Evolutionary conservation across 2,888 invertebrate genomes (phyloP), one percentile per base, ranked within the genome.

Genomic region (Lasioglossum marginatum): DNA sequence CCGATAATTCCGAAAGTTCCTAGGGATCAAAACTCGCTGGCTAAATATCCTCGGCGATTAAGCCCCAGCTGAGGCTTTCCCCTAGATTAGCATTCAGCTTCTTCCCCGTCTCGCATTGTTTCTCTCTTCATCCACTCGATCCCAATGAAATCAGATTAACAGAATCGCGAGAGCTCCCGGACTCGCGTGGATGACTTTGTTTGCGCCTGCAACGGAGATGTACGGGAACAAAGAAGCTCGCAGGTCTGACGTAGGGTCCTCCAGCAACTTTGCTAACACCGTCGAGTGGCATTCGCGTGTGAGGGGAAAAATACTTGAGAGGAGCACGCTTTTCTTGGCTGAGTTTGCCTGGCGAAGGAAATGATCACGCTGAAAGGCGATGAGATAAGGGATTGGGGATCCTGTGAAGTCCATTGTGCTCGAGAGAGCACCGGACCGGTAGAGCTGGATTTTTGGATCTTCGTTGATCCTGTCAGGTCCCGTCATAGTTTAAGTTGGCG

Each of bases 1-100:
- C 57, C 75, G 86, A 86, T 86, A 78, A 81, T 81, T 86, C 76
- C 16, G 66, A 81, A 86, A 86, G 81, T 86, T 86, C 72, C 6
- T 60, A 48, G 19, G 72, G 86, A 86, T 86, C 81, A 68, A 76
- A 81, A 81, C 86, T 81, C 77, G 37, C 52, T 19, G 19, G 27
- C 66, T 72, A 79, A 86, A 86, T 77, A 85, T 81, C 78, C 57
- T 43, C n/a, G 8, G 5, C 80, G 77, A 80, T 77, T 84, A 85
- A 79, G 68, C 60, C 23, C 27, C 31, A 31, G 60, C 66, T 27
- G 23, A 81, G 77, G 40, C 73, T 70, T 45, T 70, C 74, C 43
- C n/a, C 12, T 16, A 34, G 23, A 37, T 85, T 79, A 76, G 74
- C 84, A 73, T 77, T 77, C 8, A n/a, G 23, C 27, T 6, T 19